Evolutionary conservation across 2,113 vertebrate genomes (phyloP), one percentile per base, ranked within the genome.

Genomic region (Ptilonorhynchus violaceus): DNA sequence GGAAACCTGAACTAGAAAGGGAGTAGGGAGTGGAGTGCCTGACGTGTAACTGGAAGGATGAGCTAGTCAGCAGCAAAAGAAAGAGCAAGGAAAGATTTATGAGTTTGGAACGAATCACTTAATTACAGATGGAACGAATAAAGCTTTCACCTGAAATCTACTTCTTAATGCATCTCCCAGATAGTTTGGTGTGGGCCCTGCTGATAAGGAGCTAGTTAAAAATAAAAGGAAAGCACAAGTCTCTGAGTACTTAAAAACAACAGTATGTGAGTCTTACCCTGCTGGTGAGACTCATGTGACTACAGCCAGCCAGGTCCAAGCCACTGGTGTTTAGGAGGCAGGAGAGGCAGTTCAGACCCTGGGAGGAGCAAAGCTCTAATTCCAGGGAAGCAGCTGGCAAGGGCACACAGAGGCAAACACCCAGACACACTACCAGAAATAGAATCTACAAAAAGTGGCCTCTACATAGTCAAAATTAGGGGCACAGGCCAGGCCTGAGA

Each of bases 101-200:
- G 72, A 83, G 28, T 78, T 84, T 81, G 56, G 55, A 96, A 91
- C 68, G 89, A 85, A 96, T 94, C n/a, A 63, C 37, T 88, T 90
- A 67, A 95, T 92, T 96, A 82, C 77, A 87, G 53, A 81, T n/a
- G 17, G 81, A 91, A 91, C 0, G 4, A 95, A 95, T 82, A 92
- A 91, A 87, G 77, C 60, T 91, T 91, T 87, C 64, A 64, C 56
- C 76, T 68, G 74, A 89, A 95, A 58, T 28, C 63, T 70, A 37
- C 68, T 89, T 53, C 78, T 50, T 84, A 91, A 84, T 68, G 62
- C 69, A 75, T 70, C 59, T 86, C 47, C 13, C 27, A 92, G 64
- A 74, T 30, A 88, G 68, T 47, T 59, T 1, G 2, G 39, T 70
- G 73, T 88, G 88, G 69, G 55, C 37, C n/a, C 50, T 66, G 72